A percentile compares a stretch with the other conserved stretches of the same genome.
These are phyloP conservation scores for Ylistrum balloti DNA, from an alignment of 1,140 invertebrate species.

Conservation along the genomic window DNA sequence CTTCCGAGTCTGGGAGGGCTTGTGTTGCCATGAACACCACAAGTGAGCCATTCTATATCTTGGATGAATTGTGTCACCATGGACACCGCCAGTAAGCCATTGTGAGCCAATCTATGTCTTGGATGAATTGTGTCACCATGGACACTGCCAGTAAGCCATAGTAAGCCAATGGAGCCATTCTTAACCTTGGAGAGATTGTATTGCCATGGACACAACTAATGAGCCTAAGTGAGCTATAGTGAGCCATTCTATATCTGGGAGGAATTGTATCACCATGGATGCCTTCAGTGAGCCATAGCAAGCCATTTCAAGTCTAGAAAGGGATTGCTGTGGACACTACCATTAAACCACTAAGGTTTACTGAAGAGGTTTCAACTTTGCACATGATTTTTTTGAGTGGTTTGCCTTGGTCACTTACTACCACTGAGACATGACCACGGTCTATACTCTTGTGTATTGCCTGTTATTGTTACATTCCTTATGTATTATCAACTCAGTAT, in stretches of 20 bases:
- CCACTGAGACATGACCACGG: too few species aligned
- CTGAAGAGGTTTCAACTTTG: too few species aligned
- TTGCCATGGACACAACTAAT: not conserved
- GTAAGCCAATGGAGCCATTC: not conserved
- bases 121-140: not conserved
- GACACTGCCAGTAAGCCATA: not conserved
- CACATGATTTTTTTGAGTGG: too few species aligned
- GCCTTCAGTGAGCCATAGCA: too few species aligned
- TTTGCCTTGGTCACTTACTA: too few species aligned
- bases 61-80: not conserved
- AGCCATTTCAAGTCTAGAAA: too few species aligned
- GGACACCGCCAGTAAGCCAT: not conserved
- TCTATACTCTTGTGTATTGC: too few species aligned
- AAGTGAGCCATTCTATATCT: too few species aligned
- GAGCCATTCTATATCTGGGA: not conserved
- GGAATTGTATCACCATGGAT: not conserved
- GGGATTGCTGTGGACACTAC: too few species aligned
- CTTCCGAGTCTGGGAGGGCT: not conserved
- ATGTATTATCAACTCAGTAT: too few species aligned
- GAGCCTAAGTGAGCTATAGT: not conserved
- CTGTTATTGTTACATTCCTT: too few species aligned
- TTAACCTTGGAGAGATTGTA: not conserved
- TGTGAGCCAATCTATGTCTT: not conserved
- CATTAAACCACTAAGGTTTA: too few species aligned
- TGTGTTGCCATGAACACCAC: not conserved